Percentiles rank a stretch among this genome's conserved stretches.
phyloP scores from a whole-genome alignment of 2,888 invertebrate genomes.

The Orthonevra nobilis region DNA sequence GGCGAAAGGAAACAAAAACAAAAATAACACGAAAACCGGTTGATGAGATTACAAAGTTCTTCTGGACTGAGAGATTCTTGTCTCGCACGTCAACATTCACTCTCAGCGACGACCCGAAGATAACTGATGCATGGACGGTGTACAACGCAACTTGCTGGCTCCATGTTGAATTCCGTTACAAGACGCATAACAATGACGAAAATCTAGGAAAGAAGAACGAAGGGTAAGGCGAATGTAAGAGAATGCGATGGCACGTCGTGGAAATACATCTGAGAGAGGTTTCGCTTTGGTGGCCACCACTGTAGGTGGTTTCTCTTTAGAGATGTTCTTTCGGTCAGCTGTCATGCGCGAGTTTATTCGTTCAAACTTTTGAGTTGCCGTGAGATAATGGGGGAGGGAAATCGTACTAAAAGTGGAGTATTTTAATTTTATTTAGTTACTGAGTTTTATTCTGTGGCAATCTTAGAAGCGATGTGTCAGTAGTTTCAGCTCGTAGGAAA shows the following conservation, averaged over 20 bases:
- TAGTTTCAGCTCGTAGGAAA: no score
- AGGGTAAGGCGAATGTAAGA: background rate
- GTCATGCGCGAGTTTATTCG: constrained; percentile 20
- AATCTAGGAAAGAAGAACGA: background rate
- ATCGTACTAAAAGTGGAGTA: no score
- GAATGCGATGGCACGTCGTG: constrained; percentile 28
- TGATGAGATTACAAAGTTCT: constrained; percentile 50
- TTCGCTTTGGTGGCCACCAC: constrained; percentile 18
- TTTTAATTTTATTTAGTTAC: no score
- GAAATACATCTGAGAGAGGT: constrained; percentile 5
- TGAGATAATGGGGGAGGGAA: no score
- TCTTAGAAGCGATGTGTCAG: no score
- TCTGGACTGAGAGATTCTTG: constrained; percentile 26
- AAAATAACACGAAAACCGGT: constrained; percentile 62
- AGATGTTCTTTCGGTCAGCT: background rate
- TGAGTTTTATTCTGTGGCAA: no score
- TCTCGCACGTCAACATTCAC: constrained; percentile 56
- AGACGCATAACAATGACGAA: constrained; percentile 42
- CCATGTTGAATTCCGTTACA: constrained; percentile 26
- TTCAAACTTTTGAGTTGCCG: constrained; percentile 16
- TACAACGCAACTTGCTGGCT: constrained; percentile 35
- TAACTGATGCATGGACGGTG: constrained; percentile 57
- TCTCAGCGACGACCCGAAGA: constrained; percentile 64
- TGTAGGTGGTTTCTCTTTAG: constrained; percentile 18
- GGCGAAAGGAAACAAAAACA: constrained; percentile 4